Percentiles rank a stretch among this genome's conserved stretches.
Conservation (phyloP, 1,140 invertebrate genomes). For the Zaprionus tsacasi region DNA sequence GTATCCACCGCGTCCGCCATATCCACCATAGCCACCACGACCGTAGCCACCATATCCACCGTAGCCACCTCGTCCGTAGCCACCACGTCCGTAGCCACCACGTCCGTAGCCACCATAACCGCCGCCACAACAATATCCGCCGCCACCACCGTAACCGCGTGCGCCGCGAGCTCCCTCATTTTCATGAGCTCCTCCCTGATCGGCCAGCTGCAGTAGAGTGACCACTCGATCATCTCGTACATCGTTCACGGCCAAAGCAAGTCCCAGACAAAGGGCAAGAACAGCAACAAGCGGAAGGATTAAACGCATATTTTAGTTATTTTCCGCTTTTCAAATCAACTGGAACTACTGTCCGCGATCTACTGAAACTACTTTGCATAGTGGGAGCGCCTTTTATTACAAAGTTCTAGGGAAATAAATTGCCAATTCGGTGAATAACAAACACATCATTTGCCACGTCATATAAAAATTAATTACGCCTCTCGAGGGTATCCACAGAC, state of each 20-base stretch:
- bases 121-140: neutral
- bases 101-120: neutral
- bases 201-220: neutral
- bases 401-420: neutral
- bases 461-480: neutral
- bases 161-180: neutral
- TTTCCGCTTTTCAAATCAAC: neutral
- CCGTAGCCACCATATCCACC: neutral
- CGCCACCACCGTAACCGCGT: neutral
- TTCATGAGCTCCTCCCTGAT: neutral
- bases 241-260: neutral
- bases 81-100: neutral
- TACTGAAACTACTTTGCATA: neutral
- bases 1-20: neutral
- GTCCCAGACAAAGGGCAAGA: neutral
- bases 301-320: neutral
- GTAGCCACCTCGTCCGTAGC: neutral
- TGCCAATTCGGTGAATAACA: neutral
- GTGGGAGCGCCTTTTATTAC: neutral
- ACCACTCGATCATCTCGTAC: neutral
- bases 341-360: neutral
- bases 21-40: neutral
- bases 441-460: neutral
- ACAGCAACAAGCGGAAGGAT: neutral
- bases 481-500: constrained; percentile 2